phyloP scores from a whole-genome alignment of 2,888 invertebrate species.

The Rapana venosa region DNA sequence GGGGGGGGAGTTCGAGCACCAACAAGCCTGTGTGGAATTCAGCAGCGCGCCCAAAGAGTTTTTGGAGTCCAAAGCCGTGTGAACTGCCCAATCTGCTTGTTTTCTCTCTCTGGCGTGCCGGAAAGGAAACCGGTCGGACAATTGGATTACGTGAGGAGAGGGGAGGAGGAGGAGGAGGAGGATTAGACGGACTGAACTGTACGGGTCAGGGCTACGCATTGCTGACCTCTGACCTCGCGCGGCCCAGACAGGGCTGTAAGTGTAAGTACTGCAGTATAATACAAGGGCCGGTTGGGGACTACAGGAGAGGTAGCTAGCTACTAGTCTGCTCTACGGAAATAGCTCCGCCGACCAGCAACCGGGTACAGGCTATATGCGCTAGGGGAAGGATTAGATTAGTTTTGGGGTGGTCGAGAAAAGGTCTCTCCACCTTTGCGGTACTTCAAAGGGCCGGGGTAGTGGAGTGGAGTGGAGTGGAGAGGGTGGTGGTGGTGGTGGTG shows the following conservation, averaged over 20 bases:
- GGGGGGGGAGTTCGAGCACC: background rate
- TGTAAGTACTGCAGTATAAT: too few relatives aligned
- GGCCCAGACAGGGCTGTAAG: background rate
- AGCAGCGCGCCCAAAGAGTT: background rate
- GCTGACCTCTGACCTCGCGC: background rate
- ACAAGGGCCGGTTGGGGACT: background rate
- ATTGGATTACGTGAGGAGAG: conserved; percentile 2
- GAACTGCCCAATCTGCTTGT: background rate
- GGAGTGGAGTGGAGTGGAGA: too few relatives aligned
- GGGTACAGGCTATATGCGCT: background rate
- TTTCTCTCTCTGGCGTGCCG: background rate
- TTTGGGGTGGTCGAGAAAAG: background rate
- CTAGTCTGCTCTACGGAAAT: background rate
- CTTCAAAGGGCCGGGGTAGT: too few relatives aligned
- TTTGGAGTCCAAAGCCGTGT: background rate
- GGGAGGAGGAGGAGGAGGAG: background rate
- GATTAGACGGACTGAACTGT: background rate
- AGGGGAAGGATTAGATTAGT: background rate
- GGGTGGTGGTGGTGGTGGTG: background rate
- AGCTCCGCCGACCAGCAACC: conserved; percentile 18
- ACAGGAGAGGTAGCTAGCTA: background rate
- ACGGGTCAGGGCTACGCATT: background rate
- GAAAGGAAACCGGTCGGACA: background rate
- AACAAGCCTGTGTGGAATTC: background rate
- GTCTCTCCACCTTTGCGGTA: too few relatives aligned